These are phyloP conservation scores for Aphelocoma californica DNA, from an alignment of 2,797 vertebrate genomes.

Conservation along the genomic window DNA sequence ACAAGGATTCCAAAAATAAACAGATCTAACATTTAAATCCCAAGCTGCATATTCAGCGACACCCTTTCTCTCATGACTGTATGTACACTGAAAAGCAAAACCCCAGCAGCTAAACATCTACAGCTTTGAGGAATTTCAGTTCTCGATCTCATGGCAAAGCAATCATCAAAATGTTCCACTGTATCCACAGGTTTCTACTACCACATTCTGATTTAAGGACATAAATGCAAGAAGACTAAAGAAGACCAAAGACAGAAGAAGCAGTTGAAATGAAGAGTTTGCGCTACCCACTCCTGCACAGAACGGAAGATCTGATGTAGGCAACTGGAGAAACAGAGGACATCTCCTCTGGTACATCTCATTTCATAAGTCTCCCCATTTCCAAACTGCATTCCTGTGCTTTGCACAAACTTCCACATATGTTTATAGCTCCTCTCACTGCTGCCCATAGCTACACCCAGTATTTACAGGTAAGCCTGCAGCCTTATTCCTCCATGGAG, in stretches of 20 bases:
- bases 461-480: background rate
- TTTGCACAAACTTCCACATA: background rate
- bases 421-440: background rate
- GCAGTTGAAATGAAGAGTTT: slow-evolving; percentile 50
- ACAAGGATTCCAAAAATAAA: background rate
- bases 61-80: background rate
- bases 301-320: background rate
- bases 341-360: background rate
- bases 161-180: background rate
- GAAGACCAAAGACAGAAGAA: slow-evolving; percentile 49
- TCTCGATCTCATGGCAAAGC: background rate
- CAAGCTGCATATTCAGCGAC: background rate
- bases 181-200: slow-evolving; percentile 58
- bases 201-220: slow-evolving; percentile 56
- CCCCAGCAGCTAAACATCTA: background rate
- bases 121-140: background rate
- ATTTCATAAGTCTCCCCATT: background rate
- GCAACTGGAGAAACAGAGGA: background rate
- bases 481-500: background rate
- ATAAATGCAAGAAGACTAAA: slow-evolving; percentile 59
- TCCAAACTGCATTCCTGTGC: background rate
- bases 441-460: background rate
- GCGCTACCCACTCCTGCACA: slow-evolving; percentile 27
- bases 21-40: background rate
- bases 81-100: background rate